Evolutionary conservation across 2,888 invertebrate genomes (phyloP), one percentile per base, ranked within the genome.

Genomic region (Pristionchus mayeri): DNA sequence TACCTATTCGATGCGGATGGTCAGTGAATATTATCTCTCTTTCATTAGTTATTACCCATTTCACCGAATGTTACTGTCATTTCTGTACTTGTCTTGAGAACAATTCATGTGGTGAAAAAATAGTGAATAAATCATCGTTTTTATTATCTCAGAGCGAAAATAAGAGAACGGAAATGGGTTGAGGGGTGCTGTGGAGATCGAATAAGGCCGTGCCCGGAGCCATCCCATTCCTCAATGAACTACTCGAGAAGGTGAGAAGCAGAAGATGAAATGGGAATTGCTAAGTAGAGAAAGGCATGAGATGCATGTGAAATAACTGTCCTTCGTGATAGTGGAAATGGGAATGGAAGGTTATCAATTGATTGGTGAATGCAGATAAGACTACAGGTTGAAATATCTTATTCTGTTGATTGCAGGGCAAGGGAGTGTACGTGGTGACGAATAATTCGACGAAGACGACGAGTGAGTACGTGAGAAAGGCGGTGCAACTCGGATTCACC

Each of bases 371-470:
- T n/a, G n/a, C n/a, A n/a, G n/a, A n/a, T n/a, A n/a, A n/a, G n/a
- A n/a, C n/a, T n/a, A n/a, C n/a, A n/a, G n/a, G n/a, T n/a, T n/a
- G n/a, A n/a, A n/a, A n/a, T n/a, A n/a, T n/a, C n/a, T 13, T 50
- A 48, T 24, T 34, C 27, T 27, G 6, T 24, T 16, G 18, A 34
- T 71, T 37, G 21, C 40, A 94, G 93, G 96, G 96, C 2, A 97
- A 97, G 93, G 95, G 95, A 91, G 95, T 97, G 85, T 96, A 96
- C 93, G 96, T 96, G 93, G 95, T 97, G 9, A 97, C 97, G 37
- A 97, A 97, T 93, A 97, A 97, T 94, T 96, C 97, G 18, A 96
- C 96, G 0, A 96, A 96, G 94, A 95, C 96, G 11, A 94, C 96
- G 85, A 94, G 95, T 84, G 96, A 96, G 88, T 95, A 96, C 93